Base-by-base conservation (phyloP, 2,797 vertebrate genomes). In the Otolemur crassicaudatus region DNA sequence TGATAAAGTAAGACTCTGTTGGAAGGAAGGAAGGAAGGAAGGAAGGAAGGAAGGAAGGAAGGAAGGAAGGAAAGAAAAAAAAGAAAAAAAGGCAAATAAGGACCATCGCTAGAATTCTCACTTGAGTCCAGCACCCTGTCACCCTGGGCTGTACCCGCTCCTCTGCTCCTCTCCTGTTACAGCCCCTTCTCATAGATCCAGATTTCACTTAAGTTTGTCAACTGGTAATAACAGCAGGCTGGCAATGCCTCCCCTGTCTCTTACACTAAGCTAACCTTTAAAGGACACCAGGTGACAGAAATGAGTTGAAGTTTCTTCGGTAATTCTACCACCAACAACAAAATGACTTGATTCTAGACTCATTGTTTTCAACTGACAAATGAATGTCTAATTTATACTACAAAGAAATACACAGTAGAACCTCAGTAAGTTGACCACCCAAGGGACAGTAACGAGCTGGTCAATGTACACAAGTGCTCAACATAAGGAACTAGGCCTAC, bases 61-160 rank as follows among this genome's bases (percentile, higher is more conserved):
- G 5, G 5, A 5, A 40, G 40, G 40, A 40, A 11, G 46, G 46
- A 46, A 49, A 53, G 49, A 14, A 4, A 43, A 43, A 43, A 43
- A 43, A 43, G 40, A 43, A 43, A 53, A 14, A 43, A 43, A 43
- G 40, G 49, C 5, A 19, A 43, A 43, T 49, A 86, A 82, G 4
- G n/a, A 49, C 75, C n/a, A 1, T 37, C 16, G 20, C 17, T 14
- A 27, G 40, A 27, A 20, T 69, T 9, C 22, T 56, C 22, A 34
- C 43, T 29, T 7, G 17, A 37, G 69, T n/a, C 43, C 5, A 13
- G 4, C 40, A 43, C 9, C 61, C 8, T n/a, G 5, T 19, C 37
- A 27, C 7, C 14, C 0, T 53, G 23, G 4, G 16, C 34, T 13
- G 3, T 7, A 1, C 0, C 29, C 7, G 5, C 34, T 29, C 16